These are phyloP conservation scores for Mystacides longicornis DNA, from an alignment of 2,888 invertebrate genomes.

Conservation along the genomic window DNA sequence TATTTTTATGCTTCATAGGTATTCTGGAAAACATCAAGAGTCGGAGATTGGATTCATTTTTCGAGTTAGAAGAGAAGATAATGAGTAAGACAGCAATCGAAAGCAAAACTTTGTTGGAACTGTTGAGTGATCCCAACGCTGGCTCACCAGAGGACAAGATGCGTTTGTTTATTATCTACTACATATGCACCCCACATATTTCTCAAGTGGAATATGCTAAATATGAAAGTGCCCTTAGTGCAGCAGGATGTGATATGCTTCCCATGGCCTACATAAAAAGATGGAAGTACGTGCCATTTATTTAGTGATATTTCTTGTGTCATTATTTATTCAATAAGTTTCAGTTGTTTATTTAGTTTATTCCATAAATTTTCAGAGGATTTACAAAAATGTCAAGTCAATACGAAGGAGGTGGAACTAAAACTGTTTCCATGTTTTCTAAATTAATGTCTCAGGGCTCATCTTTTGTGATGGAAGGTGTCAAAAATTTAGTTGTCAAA, in stretches of 20 bases:
- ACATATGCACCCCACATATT: slow-evolving; percentile 75
- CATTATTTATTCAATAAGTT: not conserved
- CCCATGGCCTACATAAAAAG: slow-evolving; percentile 84
- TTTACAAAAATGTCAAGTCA: slow-evolving; percentile 78
- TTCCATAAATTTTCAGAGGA: slow-evolving; percentile 43
- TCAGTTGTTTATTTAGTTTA: not conserved
- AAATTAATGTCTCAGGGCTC: slow-evolving; percentile 96
- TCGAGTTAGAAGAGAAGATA: slow-evolving; percentile 96
- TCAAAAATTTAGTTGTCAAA: slow-evolving; percentile 97
- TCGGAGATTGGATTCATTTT: slow-evolving; percentile 88
- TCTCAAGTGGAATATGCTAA: slow-evolving; percentile 78
- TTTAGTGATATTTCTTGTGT: not conserved
- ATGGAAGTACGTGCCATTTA: slow-evolving; percentile 64
- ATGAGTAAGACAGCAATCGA: slow-evolving; percentile 73
- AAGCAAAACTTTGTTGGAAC: slow-evolving; percentile 80
- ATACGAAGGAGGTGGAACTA: slow-evolving; percentile 89
- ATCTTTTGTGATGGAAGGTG: slow-evolving; percentile 99
- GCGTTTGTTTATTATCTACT: slow-evolving; percentile 86
- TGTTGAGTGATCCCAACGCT: slow-evolving; percentile 77
- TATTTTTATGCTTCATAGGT: slow-evolving; percentile 36
- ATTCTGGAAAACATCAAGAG: slow-evolving; percentile 80
- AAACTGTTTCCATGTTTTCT: slow-evolving; percentile 97
- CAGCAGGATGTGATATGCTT: slow-evolving; percentile 78
- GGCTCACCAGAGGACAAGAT: slow-evolving; percentile 90
- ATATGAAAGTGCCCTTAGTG: slow-evolving; percentile 68